These are phyloP conservation scores for Syrista parreyssii DNA, from an alignment of 2,888 invertebrate genomes.

Conservation along the genomic window DNA sequence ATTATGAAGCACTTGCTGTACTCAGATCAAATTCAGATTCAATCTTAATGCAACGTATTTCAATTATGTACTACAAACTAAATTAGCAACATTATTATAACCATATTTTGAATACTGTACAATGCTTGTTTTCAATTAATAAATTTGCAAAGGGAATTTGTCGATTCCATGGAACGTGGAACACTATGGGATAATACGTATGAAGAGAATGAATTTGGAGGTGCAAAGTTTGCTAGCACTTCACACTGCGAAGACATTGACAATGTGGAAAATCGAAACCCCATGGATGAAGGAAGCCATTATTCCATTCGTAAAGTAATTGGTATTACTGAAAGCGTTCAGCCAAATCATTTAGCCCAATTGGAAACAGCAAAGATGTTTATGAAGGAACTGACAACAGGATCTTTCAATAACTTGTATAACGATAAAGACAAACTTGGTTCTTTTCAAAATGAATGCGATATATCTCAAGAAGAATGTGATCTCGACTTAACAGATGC, in stretches of 20 bases:
- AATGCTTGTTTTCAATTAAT: constrained; percentile 13
- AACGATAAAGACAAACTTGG: background rate
- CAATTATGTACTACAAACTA: background rate
- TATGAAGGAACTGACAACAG: background rate
- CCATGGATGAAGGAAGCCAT: background rate
- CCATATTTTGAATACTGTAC: background rate
- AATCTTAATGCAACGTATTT: too few relatives aligned
- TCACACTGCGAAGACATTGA: background rate
- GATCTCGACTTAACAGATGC: constrained; percentile 10
- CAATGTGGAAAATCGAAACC: background rate
- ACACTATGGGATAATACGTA: constrained; percentile 58
- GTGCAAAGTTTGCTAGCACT: background rate
- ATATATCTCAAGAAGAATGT: background rate
- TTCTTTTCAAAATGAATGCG: background rate
- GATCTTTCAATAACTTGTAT: background rate
- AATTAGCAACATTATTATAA: background rate
- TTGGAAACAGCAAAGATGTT: background rate
- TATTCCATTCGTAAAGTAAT: background rate
- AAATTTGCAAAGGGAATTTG: constrained; percentile 49
- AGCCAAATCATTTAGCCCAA: constrained; percentile 2
- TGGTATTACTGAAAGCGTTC: constrained; percentile 16
- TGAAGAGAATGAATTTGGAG: constrained; percentile 53
- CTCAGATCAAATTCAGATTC: too few relatives aligned
- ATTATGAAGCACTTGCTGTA: background rate
- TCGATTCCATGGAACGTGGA: constrained; percentile 53